These are phyloP conservation scores for Alethe castanea DNA, from an alignment of 2,113 vertebrate species.

Conservation along the genomic window DNA sequence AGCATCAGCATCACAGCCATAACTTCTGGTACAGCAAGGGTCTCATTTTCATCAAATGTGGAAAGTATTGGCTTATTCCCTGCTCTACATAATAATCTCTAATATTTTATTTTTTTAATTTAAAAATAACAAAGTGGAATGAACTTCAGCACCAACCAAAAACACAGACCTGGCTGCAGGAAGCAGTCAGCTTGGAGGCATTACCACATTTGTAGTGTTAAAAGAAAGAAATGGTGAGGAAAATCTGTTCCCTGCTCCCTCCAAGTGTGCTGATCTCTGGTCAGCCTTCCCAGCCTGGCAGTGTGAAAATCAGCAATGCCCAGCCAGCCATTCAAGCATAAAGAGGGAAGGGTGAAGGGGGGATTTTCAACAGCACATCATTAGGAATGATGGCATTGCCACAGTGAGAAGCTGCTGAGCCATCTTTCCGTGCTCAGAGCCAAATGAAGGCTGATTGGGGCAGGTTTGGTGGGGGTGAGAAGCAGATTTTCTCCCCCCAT, in stretches of 20 bases:
- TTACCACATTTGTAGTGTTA: background rate
- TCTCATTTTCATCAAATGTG: background rate
- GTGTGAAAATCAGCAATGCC: background rate
- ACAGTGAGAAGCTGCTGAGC: background rate
- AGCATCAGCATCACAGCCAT: background rate
- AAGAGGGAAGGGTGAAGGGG: background rate
- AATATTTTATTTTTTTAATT: background rate
- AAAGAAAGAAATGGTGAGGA: background rate
- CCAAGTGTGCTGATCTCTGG: background rate
- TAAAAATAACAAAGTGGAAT: background rate
- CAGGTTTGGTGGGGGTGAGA: background rate
- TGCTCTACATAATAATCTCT: background rate
- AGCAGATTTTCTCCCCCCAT: rapidly evolving
- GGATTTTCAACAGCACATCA: background rate
- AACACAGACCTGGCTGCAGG: background rate
- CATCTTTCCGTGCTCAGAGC: background rate
- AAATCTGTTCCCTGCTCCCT: background rate
- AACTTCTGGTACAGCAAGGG: background rate
- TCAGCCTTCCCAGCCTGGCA: background rate
- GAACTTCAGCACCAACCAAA: background rate
- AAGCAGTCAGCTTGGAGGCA: background rate
- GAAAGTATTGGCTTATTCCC: background rate
- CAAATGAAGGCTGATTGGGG: background rate
- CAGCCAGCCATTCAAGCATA: background rate
- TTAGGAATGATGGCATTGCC: background rate